Evolutionary conservation across 2,113 vertebrate genomes (phyloP).

Genomic region (Parotia lawesii): DNA sequence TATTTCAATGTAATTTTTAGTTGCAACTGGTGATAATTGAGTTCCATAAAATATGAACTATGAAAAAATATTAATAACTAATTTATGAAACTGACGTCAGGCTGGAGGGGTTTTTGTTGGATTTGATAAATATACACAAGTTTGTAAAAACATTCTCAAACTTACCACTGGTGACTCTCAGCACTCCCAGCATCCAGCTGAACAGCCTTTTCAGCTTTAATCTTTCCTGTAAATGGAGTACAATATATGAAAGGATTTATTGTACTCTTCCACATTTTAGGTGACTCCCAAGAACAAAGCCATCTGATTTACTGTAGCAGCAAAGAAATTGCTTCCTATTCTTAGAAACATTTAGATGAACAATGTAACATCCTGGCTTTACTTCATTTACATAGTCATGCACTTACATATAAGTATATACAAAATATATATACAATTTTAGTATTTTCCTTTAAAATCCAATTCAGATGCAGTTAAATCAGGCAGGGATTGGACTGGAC

Average conservation of each 20-base stretch:
- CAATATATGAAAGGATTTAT: neutral
- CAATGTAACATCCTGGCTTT: neutral
- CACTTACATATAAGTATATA: neutral
- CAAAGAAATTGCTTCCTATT: neutral
- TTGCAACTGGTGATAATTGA: neutral
- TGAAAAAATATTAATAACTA: neutral
- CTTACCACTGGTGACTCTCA: conserved; percentile 93
- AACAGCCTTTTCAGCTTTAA: conserved; percentile 83
- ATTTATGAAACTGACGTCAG: neutral
- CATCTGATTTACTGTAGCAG: neutral
- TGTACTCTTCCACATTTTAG: neutral
- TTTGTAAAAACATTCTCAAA: conserved; percentile 13
- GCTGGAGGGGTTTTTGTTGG: neutral
- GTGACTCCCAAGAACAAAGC: neutral
- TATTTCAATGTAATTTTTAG: neutral
- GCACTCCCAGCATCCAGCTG: conserved; percentile 80
- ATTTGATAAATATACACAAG: neutral
- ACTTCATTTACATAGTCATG: neutral
- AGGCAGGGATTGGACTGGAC: neutral
- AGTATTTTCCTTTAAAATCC: neutral
- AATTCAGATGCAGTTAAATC: neutral
- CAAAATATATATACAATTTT: neutral
- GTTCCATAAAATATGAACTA: neutral
- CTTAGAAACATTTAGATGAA: neutral
- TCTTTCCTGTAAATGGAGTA: conserved; percentile 78